Base-by-base conservation (phyloP, 1,140 invertebrate species). In the Achatina immaculata region DNA sequence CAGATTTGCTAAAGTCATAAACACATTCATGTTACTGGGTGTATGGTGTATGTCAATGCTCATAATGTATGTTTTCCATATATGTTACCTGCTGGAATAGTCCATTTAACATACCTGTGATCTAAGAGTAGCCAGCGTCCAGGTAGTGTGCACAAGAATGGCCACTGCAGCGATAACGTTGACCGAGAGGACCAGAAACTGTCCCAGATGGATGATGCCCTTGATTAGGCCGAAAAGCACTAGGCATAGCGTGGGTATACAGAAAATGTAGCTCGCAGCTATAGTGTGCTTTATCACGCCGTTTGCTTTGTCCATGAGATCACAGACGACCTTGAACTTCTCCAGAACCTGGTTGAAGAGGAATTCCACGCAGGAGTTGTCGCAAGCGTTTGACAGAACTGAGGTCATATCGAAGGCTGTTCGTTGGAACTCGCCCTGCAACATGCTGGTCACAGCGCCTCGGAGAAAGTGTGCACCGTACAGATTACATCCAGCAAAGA, bases 221-320 rank as follows among this genome's bases (percentile, higher is more conserved):
- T 36, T 62, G 3, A 62, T 51, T 2, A 76, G 9, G 24, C 51
- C 74, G n/a, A 55, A 76, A 3, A 55, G 0, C 2, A 76, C 51
- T 0, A 76, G 36, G n/a, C 74, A 76, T n/a, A 76, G 24, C 11
- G 31, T 42, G 0, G 74, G 74, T 3, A 62, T 51, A 14, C 74
- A 34, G 36, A 76, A 76, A n/a, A 76, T 36, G 51, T 76, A 76
- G 7, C 45, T 21, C 16, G 48, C 43, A 36, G 74, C 74, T 40
- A 76, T 34, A 1, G 74, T 76, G 55, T 76, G 74, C n/a, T 76
- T 55, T 6, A 65, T 62, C n/a, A 65, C 19, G 74, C 40, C 4
- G 19, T 76, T 40, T 48, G 28, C 38, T 45, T 62, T 36, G 34
- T 58, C 34, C 31, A 42, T 36, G 2, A 76, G 58, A 28, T 43